phyloP scores from a whole-genome alignment of 1,140 invertebrate genomes.

The Leucophenga varia region DNA sequence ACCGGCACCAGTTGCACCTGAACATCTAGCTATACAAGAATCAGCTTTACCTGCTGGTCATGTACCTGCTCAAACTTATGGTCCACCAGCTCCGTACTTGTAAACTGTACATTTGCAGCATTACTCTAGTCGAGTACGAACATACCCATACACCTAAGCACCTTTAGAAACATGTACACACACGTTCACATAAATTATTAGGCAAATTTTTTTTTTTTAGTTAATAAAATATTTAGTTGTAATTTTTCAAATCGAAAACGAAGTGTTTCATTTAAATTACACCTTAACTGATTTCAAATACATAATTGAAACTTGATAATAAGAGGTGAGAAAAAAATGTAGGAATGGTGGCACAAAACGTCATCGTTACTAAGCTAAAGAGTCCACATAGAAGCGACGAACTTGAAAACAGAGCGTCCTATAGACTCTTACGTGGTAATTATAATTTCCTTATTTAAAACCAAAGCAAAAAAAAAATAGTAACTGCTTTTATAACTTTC shows the following conservation, averaged over 20 bases:
- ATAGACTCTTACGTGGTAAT: too few species aligned
- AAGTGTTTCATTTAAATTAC: neutral
- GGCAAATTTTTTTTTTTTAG: slow-evolving; percentile 20
- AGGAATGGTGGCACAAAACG: too few species aligned
- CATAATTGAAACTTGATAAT: too few species aligned
- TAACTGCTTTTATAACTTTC: too few species aligned
- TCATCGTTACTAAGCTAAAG: too few species aligned
- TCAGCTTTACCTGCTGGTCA: slow-evolving; percentile 30
- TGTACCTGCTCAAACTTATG: slow-evolving; percentile 39
- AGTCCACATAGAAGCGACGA: too few species aligned
- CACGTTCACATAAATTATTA: slow-evolving; percentile 22
- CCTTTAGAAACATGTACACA: slow-evolving; percentile 22
- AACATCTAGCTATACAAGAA: slow-evolving; percentile 9
- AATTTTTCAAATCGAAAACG: neutral
- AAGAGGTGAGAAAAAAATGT: too few species aligned
- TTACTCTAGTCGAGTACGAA: slow-evolving; percentile 16
- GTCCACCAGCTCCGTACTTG: slow-evolving; percentile 22
- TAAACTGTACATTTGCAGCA: slow-evolving; percentile 6
- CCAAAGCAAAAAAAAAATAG: too few species aligned
- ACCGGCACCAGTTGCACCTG: slow-evolving; percentile 5
- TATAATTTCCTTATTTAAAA: too few species aligned
- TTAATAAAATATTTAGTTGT: slow-evolving; percentile 9
- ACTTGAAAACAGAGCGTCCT: too few species aligned
- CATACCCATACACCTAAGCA: slow-evolving; percentile 31
- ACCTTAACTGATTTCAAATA: too few species aligned